Base-by-base conservation (phyloP, 1,140 invertebrate species). In the Trichonephila clavata region DNA sequence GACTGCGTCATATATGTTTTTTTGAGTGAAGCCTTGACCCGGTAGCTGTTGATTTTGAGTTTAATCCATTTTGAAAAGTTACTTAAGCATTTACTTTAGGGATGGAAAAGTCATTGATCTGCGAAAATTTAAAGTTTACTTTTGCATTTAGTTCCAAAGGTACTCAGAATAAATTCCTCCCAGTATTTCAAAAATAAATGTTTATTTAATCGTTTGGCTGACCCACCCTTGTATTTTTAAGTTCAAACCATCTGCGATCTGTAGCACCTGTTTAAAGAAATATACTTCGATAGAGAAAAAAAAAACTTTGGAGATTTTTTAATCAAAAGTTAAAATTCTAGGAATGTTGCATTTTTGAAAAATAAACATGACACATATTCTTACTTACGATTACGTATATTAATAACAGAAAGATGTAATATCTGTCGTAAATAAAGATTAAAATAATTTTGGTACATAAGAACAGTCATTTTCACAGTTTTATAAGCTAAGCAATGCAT, bases 1-100 rank as follows among this genome's bases (percentile, higher is more conserved):
- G 84, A 50, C 50, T 50, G 50, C 50, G 50, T 50, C 50, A 50
- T 50, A 50, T 13, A 13, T 50, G 10, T 50, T 32, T 86, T 61
- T 86, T 86, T 20, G 60, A 61, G 39, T 5, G 27, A 16, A 32
- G 71, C 71, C 21, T 71, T 88, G 61, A 68, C 39, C 27, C 27
- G 43, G 43, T 57, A 71, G 21, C 8, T 21, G 39, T 39, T 71
- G 10, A n/a, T 71, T 65, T 71, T 39, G 63, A 71, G 50, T 71
- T 43, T 88, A 88, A 88, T 88, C 61, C 63, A 32, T 43, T 68
- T 71, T 88, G 86, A 71, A 88, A 88, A 88, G 84, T 77, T 39
- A 77, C 71, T 77, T 77, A 77, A 27, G 16, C 24, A 77, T 77
- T 77, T 77, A 39, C 71, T 77, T 77, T 77, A 7, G 27, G 71